Evolutionary conservation across 1,140 invertebrate genomes (phyloP).

Genomic region (Diplogasteroides magnus): DNA sequence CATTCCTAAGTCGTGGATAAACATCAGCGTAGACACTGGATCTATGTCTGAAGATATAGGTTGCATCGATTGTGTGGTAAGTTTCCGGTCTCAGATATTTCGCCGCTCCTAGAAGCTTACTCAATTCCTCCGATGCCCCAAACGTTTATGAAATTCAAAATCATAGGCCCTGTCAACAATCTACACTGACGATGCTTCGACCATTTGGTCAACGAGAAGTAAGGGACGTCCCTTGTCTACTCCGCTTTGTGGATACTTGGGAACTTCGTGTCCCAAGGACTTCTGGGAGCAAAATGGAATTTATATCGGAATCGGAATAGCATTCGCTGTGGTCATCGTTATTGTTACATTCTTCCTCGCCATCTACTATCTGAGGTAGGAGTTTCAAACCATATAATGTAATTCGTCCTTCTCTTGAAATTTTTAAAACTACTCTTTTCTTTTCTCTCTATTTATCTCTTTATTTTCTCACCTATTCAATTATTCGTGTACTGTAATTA

Average conservation of each 20-base stretch:
- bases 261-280: slow-evolving; percentile 20
- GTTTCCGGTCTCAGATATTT: no score
- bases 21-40: no score
- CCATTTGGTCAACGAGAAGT: slow-evolving; percentile 13
- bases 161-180: slow-evolving; percentile 14
- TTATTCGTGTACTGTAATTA: no score
- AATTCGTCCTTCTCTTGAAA: neutral
- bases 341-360: neutral
- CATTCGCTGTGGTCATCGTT: slow-evolving; percentile 11
- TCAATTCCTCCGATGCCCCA: no score
- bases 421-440: no score
- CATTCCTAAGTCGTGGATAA: no score
- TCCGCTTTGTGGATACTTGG: slow-evolving; percentile 24
- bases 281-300: slow-evolving; percentile 24
- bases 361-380: slow-evolving; percentile 14
- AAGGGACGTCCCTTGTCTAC: slow-evolving; percentile 5
- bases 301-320: slow-evolving; percentile 14
- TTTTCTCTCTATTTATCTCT: no score
- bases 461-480: no score
- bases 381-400: neutral
- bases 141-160: no score
- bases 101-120: no score
- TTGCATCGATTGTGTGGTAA: no score
- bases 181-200: slow-evolving; percentile 15
- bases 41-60: no score